A percentile compares a stretch with the other conserved stretches of the same genome.
Conservation (phyloP, 1,140 invertebrate genomes). For the Cecropterus lyciades region DNA sequence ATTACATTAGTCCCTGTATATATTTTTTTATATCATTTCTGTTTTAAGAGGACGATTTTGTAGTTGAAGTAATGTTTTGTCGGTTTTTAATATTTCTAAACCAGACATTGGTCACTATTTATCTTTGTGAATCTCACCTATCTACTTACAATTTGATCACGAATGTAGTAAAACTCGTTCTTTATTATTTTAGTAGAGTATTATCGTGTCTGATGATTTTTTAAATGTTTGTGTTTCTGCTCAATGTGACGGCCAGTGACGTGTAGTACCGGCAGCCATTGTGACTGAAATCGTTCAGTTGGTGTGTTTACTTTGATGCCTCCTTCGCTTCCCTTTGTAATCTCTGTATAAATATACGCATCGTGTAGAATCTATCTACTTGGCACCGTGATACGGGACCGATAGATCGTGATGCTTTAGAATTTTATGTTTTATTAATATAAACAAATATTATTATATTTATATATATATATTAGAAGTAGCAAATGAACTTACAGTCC, state of each 20-base stretch:
- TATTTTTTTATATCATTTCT: too few relatives aligned
- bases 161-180: conserved; percentile 59
- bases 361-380: conserved; percentile 32
- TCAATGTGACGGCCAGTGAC: conserved; percentile 68
- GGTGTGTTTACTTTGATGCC: conserved; percentile 54
- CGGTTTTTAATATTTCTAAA: too few relatives aligned
- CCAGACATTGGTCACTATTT: conserved; percentile 46
- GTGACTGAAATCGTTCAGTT: conserved; percentile 53
- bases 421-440: too few relatives aligned
- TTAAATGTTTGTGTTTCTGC: conserved; percentile 79
- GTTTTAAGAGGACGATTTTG: too few relatives aligned
- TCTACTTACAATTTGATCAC: conserved; percentile 55
- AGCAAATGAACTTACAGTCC: too few relatives aligned
- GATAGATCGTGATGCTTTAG: conserved; percentile 47
- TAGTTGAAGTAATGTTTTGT: too few relatives aligned
- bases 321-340: conserved; percentile 40
- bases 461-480: too few relatives aligned
- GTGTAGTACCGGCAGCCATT: conserved; percentile 62
- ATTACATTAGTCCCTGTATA: too few relatives aligned
- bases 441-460: too few relatives aligned
- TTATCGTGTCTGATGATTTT: conserved; percentile 69
- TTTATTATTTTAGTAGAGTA: conserved; percentile 59
- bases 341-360: conserved; percentile 25
- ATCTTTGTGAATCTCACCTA: conserved; percentile 59
- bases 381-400: not conserved